Conservation (phyloP, 2,888 invertebrate genomes). For the Acronicta leporina region DNA sequence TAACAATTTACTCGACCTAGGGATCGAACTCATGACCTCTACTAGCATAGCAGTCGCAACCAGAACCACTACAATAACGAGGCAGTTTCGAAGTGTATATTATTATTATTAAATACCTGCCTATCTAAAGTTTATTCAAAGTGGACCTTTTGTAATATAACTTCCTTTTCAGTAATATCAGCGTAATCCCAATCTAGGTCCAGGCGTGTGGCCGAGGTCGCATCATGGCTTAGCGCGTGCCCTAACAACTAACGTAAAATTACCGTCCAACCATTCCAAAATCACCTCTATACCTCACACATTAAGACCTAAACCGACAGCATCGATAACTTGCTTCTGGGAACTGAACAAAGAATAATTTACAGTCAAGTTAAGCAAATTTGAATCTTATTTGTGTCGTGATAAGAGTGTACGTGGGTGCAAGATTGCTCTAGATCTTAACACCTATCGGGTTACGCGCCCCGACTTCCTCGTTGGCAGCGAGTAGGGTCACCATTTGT, state of each 20-base stretch:
- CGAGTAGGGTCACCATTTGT: constrained; percentile 48
- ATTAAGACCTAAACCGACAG: constrained; percentile 9
- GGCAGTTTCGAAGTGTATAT: too few species aligned
- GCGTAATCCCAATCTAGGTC: constrained; percentile 54
- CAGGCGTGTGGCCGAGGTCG: constrained; percentile 56
- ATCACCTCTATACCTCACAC: constrained; percentile 17
- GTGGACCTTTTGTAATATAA: constrained; percentile 22
- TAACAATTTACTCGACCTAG: too few species aligned
- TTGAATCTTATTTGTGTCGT: constrained; percentile 11
- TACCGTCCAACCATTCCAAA: constrained; percentile 21
- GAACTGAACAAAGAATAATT: constrained; percentile 13
- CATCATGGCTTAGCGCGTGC: constrained; percentile 58
- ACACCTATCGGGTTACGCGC: constrained; percentile 55
- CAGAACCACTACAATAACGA: too few species aligned
- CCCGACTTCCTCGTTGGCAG: constrained; percentile 54
- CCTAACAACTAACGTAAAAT: constrained; percentile 26
- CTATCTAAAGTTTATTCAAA: too few species aligned
- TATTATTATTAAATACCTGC: too few species aligned
- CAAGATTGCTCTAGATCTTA: constrained; percentile 44
- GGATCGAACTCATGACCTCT: too few species aligned
- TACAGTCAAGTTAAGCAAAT: constrained; percentile 14
- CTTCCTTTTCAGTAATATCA: constrained; percentile 23
- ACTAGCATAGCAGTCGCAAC: too few species aligned
- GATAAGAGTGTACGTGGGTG: constrained; percentile 24
- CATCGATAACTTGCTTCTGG: constrained; percentile 7